Conservation (phyloP, 2,797 vertebrate genomes). For the Mormyrus proboscirostris region DNA sequence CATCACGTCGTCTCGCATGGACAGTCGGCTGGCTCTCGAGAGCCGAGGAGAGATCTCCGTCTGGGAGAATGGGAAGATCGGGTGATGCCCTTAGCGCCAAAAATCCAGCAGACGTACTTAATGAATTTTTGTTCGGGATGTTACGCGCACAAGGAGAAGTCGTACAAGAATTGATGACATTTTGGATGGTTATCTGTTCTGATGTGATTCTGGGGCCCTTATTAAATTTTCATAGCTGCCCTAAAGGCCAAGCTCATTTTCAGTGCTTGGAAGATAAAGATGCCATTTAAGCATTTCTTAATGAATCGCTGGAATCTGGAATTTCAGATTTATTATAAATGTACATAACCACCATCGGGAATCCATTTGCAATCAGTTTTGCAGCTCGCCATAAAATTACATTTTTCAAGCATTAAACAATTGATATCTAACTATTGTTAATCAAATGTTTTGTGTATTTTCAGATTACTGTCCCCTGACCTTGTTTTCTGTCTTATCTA, state of each 20-base stretch:
- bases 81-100: neutral
- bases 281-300: neutral
- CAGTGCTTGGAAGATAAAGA: neutral
- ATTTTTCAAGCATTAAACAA: neutral
- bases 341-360: neutral
- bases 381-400: neutral
- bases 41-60: conserved; percentile 5
- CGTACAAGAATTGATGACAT: neutral
- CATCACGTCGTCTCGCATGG: conserved; percentile 18
- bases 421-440: neutral
- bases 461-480: neutral
- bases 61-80: conserved; percentile 1
- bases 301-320: neutral
- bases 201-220: neutral
- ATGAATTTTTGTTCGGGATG: neutral
- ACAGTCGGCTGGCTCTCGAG: conserved; percentile 20
- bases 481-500: neutral
- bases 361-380: neutral
- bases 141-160: neutral
- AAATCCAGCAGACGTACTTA: neutral
- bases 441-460: neutral
- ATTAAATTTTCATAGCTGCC: neutral
- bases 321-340: neutral
- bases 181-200: neutral
- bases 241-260: neutral